Evolutionary conservation across 2,113 vertebrate genomes (phyloP), one percentile per base, ranked within the genome.

Genomic region (Tachuris rubrigastra): DNA sequence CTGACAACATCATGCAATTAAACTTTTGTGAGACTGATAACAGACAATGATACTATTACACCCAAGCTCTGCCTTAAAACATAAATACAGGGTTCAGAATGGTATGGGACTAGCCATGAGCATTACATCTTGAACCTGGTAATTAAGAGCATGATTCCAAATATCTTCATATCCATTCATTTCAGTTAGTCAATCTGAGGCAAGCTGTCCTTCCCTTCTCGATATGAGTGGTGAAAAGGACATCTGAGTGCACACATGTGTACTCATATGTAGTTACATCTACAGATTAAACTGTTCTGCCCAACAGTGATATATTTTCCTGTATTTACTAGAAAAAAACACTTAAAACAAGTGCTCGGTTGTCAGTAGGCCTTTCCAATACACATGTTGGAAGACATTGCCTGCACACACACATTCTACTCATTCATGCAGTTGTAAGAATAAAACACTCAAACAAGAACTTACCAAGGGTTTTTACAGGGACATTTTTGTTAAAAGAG

Each of bases 401-500:
- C 44, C 79, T 71, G 44, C 65, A 80, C 93, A 91, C 79, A 95
- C 82, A 83, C 56, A 66, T 83, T 90, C 60, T 66, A 87, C 75
- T 88, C 90, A 96, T 89, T 94, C 92, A 90, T 88, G 93, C 90
- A 96, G 69, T 53, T 89, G 4, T 87, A 96, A 79, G 86, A 96
- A 94, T 75, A 94, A 92, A 97, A 93, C 92, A 90, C 56, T 90
- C 95, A 90, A 96, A 82, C 88, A 90, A 85, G 74, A 89, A 96
- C 95, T 96, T 96, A 96, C 95, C 92, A 97, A 96, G 69, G 85
- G 18, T 65, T 95, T 97, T 95, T 96, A 97, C 92, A 96, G 95
- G 94, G 96, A 86, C 93, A 93, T 92, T 96, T 97, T 95, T 96
- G 96, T 96, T 96, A 96, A 94, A 94, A 95, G 95, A 96, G 90